Percentiles rank a stretch among this genome's conserved stretches.
These are phyloP conservation scores for Frankliniella fusca DNA, from an alignment of 2,888 invertebrate genomes.

Conservation along the genomic window DNA sequence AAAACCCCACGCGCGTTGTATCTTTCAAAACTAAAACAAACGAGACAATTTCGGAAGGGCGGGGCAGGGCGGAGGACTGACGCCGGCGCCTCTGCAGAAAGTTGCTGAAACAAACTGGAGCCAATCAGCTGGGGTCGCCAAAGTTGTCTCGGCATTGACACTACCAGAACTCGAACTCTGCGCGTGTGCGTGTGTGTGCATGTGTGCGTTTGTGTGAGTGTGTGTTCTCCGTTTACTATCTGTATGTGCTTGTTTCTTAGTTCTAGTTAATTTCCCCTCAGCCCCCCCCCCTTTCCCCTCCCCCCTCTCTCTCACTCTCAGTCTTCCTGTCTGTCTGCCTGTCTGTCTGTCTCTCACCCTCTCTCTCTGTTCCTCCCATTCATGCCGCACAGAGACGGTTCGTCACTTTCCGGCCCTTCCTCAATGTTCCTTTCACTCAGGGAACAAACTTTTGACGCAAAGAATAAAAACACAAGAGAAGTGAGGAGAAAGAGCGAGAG, in stretches of 20 bases:
- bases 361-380: not conserved
- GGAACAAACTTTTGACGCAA: slow-evolving; percentile 18
- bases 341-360: not conserved
- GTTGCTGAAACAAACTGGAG: not conserved
- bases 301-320: not conserved
- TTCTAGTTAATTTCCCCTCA: not conserved
- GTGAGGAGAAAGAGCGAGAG: not conserved
- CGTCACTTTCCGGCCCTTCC: slow-evolving; percentile 2
- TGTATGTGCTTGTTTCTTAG: not conserved
- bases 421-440: slow-evolving; percentile 19
- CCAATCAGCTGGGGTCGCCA: not conserved
- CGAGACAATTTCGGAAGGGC: not conserved
- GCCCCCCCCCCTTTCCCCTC: too few species aligned
- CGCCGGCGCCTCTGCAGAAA: not conserved
- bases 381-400: not conserved
- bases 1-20: too few species aligned
- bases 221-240: not conserved
- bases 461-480: slow-evolving; percentile 14
- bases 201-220: not conserved
- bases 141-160: slow-evolving; percentile 16
- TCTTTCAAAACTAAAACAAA: too few species aligned
- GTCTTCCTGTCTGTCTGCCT: too few species aligned
- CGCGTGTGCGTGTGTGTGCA: not conserved
- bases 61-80: not conserved
- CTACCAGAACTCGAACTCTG: not conserved